Evolutionary conservation across 2,888 invertebrate species (phyloP), one percentile per base, ranked within the genome.

Genomic region (Poecilus cupreus): DNA sequence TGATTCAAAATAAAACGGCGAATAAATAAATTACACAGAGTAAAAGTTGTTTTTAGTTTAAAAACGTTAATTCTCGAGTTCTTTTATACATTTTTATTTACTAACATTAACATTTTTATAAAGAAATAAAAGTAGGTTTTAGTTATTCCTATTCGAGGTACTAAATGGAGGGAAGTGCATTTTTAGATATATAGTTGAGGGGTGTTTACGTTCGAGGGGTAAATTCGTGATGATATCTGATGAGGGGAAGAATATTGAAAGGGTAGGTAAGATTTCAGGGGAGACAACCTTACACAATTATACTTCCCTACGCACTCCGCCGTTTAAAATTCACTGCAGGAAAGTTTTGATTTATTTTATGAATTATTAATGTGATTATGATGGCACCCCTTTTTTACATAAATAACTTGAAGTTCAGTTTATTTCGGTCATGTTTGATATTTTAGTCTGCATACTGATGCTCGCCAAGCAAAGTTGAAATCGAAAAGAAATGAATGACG

Each of bases 311-410:
- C 43, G 11, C 43, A 43, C 2, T 43, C 43, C 4, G 46, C n/a
- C 46, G 13, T 46, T 46, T 46, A 11, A 10, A 46, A 51, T 32
- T 68, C 64, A 32, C 32, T 37, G 64, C 64, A 32, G 64, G 64
- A 68, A 68, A 37, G 37, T 68, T 68, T 68, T 68, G 64, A 68
- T 68, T 68, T 68, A 68, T 68, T 68, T 37, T 37, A 68, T 68
- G 64, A 68, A 68, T 68, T 68, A 68, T 68, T 68, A 37, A 68
- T 60, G 60, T 26, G 60, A 60, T 60, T 60, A 60, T 60, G 60
- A 60, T 68, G 37, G 64, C 16, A 37, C 32, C 64, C 64, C 60
- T 26, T 60, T 60, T 37, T 16, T 37, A 68, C 60, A 37, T 68
- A 37, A 68, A 68, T 68, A 68, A 68, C 37, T 22, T 68, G 3